Evolutionary conservation across 2,888 invertebrate species (phyloP).

Genomic region (Eristalinus aeneus): DNA sequence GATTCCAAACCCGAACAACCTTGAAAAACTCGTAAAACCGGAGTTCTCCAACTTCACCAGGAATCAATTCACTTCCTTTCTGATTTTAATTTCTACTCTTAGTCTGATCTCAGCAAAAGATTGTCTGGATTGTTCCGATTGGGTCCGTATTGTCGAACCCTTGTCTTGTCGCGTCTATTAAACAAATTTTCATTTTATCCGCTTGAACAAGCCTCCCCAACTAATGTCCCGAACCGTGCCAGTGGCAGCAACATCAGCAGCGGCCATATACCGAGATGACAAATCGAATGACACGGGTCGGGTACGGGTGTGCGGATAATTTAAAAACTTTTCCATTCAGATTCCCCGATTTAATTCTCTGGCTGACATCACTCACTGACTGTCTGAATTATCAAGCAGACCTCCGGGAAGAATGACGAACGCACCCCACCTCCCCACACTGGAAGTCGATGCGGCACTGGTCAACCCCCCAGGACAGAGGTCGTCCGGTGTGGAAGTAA

Average conservation of each 20-base stretch:
- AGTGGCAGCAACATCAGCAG: background rate
- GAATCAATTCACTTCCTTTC: background rate
- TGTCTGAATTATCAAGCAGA: constrained; percentile 1
- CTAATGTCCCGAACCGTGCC: background rate
- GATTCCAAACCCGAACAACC: background rate
- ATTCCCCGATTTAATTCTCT: constrained; percentile 19
- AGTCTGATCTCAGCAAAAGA: constrained; percentile 5
- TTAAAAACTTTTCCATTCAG: constrained; percentile 44
- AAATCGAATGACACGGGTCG: constrained; percentile 32
- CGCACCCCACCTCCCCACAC: background rate
- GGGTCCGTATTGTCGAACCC: constrained; percentile 38
- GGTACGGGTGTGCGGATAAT: constrained; percentile 27
- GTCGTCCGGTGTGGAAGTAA: background rate
- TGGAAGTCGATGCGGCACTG: background rate
- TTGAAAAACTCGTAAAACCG: background rate
- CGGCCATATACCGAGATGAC: constrained; percentile 28
- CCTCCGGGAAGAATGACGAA: background rate
- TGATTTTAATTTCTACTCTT: background rate
- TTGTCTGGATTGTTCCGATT: constrained; percentile 17
- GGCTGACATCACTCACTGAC: background rate
- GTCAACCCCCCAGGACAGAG: background rate
- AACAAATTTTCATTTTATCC: constrained; percentile 35
- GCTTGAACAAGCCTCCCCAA: background rate
- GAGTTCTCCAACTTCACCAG: background rate
- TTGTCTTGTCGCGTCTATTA: constrained; percentile 30